phyloP scores from a whole-genome alignment of 2,888 invertebrate species.

The Xestia xanthographa region DNA sequence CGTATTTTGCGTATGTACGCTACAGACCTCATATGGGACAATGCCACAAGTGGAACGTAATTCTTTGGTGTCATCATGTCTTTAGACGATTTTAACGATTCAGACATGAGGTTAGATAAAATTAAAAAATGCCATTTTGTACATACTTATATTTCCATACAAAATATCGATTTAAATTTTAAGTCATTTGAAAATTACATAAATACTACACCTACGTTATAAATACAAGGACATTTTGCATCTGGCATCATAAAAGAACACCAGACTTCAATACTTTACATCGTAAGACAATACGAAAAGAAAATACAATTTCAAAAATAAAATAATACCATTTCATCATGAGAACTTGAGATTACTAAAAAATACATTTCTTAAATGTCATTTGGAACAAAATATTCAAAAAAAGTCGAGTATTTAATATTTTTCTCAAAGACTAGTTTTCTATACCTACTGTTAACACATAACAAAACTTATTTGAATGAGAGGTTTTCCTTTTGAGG shows the following conservation, averaged over 20 bases:
- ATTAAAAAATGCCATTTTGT: constrained; percentile 39
- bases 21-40: too few species aligned
- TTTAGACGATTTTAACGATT: too few species aligned
- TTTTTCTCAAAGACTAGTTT: constrained; percentile 54
- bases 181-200: constrained; percentile 75
- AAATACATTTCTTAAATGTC: constrained; percentile 28
- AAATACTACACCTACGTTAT: constrained; percentile 70
- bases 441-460: constrained; percentile 36
- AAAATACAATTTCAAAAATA: constrained; percentile 46
- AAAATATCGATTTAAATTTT: constrained; percentile 77
- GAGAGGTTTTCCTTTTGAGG: too few species aligned
- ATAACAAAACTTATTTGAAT: constrained; percentile 43
- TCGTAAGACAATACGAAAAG: constrained; percentile 31
- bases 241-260: constrained; percentile 59
- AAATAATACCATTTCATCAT: constrained; percentile 29
- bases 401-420: constrained; percentile 29
- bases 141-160: constrained; percentile 78
- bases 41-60: too few species aligned
- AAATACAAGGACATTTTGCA: constrained; percentile 69
- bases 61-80: too few species aligned
- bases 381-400: constrained; percentile 28
- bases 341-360: constrained; percentile 11
- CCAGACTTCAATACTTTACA: constrained; percentile 61
- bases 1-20: too few species aligned
- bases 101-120: too few species aligned